Evolutionary conservation across 2,797 vertebrate species (phyloP), one percentile per base, ranked within the genome.

Genomic region (Craterocephalus amniculus): DNA sequence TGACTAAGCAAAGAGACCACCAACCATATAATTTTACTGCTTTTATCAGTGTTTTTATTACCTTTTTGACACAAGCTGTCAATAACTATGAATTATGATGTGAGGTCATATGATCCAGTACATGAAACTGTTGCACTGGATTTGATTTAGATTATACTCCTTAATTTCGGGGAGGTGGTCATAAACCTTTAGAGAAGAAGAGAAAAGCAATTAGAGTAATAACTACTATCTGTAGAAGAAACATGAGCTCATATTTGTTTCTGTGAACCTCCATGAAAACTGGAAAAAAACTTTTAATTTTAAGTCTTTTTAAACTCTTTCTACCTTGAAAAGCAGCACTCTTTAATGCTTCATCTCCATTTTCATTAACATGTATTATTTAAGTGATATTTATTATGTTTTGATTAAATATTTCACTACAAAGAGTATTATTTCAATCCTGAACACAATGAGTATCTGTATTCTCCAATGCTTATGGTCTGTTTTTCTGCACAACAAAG

Each of bases 401-500:
- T 45, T 49, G 10, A 24, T 20, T n/a, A 45, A 45, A 49, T 49
- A 5, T 11, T 8, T 49, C 48, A 48, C 3, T 0, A 24, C 8
- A 12, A 49, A 24, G 22, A 13, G 18, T 2, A 20, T 10, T 22
- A 4, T 12, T 49, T 24, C 4, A 11, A 49, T 20, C n/a, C 14
- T 5, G 18, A 8, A 20, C 20, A 45, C 3, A 8, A 38, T 38
- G 18, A 20, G 22, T 20, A 36, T 35, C 2, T 14, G 20, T 16
- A 36, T 16, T 18, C 32, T 26, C 11, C 8, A 27, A 18, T 60
- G n/a, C 20, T 57, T 43, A 20, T 20, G 18, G 3, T 24, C 52
- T 58, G 35, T 59, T 74, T 58, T 76, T 26, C 12, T 22, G 34
- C 27, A 55, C 16, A 13, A 58, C 32, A 52, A 58, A 24, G 14